Percentiles rank a stretch among this genome's conserved stretches.
Conservation (phyloP, 2,888 invertebrate species). For the Xestobium rufovillosum region DNA sequence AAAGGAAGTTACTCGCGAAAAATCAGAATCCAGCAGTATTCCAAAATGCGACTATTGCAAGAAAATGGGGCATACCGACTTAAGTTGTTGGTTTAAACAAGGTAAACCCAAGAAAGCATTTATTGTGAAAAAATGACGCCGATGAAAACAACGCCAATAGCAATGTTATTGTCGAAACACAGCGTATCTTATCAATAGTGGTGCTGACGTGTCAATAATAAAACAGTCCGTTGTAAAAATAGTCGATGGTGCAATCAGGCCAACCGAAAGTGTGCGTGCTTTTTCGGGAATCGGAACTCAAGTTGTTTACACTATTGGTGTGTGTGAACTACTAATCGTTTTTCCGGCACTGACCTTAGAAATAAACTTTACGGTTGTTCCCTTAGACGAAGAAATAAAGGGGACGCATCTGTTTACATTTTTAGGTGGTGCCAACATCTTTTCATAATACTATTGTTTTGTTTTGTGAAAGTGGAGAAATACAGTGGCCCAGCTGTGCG, state of each 20-base stretch:
- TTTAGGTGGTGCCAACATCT: too few relatives aligned
- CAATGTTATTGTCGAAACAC: slow-evolving; percentile 18
- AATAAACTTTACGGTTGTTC: slow-evolving; percentile 17
- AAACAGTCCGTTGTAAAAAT: slow-evolving; percentile 14
- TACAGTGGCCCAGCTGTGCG: too few relatives aligned
- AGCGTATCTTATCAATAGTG: slow-evolving; percentile 22
- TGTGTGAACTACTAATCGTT: slow-evolving; percentile 17
- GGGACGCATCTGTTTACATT: slow-evolving; percentile 1
- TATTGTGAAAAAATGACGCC: slow-evolving; percentile 15
- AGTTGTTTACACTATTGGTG: slow-evolving; percentile 18
- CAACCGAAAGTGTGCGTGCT: slow-evolving; percentile 9
- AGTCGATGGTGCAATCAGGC: slow-evolving; percentile 14
- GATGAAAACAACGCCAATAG: slow-evolving; percentile 18
- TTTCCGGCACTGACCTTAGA: slow-evolving; percentile 19
- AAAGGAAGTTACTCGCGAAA: background rate
- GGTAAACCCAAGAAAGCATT: slow-evolving; percentile 14
- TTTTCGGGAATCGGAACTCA: slow-evolving; percentile 17
- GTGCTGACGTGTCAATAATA: slow-evolving; percentile 21
- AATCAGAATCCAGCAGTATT: background rate
- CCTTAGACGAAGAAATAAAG: too few relatives aligned
- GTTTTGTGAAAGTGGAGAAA: too few relatives aligned
- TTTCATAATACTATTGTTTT: too few relatives aligned
- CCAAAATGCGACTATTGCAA: slow-evolving; percentile 17
- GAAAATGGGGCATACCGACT: slow-evolving; percentile 19
- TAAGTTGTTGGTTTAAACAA: slow-evolving; percentile 20